Evolutionary conservation across 2,113 vertebrate genomes (phyloP).

Genomic region (Maccullochella peelii): DNA sequence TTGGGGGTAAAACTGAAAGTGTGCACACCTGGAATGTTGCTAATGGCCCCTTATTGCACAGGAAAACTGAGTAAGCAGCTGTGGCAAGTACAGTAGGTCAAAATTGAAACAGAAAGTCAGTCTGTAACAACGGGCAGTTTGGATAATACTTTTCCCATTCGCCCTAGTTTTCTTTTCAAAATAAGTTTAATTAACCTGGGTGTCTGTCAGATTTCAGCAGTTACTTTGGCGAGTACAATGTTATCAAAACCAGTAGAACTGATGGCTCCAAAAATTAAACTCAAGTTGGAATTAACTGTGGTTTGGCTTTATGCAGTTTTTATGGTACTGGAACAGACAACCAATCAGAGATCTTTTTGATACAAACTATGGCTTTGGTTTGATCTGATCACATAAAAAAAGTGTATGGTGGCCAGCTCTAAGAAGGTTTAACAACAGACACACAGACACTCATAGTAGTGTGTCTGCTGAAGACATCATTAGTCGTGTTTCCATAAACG

Average conservation of each 20-base stretch:
- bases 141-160: no score
- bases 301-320: not conserved
- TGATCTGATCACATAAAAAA: not conserved
- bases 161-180: no score
- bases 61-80: not conserved
- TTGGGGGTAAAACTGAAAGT: not conserved
- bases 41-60: not conserved
- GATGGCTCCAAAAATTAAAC: no score
- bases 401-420: not conserved
- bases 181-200: not conserved
- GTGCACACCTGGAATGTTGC: not conserved
- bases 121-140: no score
- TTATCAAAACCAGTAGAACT: not conserved
- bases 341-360: not conserved
- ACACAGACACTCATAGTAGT: not conserved
- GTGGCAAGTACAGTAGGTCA: not conserved
- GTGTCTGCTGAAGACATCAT: not conserved
- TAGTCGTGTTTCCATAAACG: no score
- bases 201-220: not conserved
- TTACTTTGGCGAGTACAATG: not conserved
- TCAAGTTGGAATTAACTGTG: not conserved
- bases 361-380: not conserved
- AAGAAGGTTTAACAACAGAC: not conserved
- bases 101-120: not conserved
- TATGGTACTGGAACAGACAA: not conserved